Evolutionary conservation across 2,888 invertebrate genomes (phyloP).

Genomic region (Ametastegia equiseti): DNA sequence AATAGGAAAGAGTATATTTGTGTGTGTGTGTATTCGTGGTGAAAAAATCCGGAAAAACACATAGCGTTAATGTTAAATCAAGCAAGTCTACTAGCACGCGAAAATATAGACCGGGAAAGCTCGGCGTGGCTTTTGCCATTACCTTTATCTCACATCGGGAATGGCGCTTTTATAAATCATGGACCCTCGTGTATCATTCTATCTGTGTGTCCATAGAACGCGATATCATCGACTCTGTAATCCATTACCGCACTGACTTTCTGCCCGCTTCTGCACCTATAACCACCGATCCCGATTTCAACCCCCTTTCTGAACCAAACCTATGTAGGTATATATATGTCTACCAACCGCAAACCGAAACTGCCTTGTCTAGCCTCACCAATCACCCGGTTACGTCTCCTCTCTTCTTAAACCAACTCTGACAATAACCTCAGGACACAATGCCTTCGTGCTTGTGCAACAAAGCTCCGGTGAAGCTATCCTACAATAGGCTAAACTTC

Average conservation of each 20-base stretch:
- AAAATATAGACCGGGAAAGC: slow-evolving; percentile 28
- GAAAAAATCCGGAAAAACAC: not conserved
- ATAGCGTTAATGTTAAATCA: slow-evolving; percentile 27
- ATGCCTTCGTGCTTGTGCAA: too few species aligned
- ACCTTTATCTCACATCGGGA: slow-evolving; percentile 55
- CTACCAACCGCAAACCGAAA: too few species aligned
- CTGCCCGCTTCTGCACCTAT: not conserved
- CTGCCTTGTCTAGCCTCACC: not conserved
- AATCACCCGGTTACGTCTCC: not conserved
- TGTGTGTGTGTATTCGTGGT: not conserved
- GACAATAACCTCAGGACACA: too few species aligned
- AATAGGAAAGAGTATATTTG: not conserved
- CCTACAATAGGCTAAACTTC: too few species aligned
- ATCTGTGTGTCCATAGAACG: slow-evolving; percentile 28
- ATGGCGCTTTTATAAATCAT: slow-evolving; percentile 65
- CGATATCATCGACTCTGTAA: slow-evolving; percentile 35
- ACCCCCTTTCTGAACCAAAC: too few species aligned
- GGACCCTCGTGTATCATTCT: slow-evolving; percentile 57
- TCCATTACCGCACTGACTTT: slow-evolving; percentile 34
- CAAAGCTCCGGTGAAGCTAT: too few species aligned
- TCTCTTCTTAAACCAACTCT: too few species aligned
- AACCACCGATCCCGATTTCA: too few species aligned
- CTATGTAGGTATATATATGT: too few species aligned
- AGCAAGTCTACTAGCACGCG: slow-evolving; percentile 35
- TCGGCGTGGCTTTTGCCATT: slow-evolving; percentile 53